A percentile compares a stretch with the other conserved stretches of the same genome.
Evolutionary conservation across 2,113 vertebrate species (phyloP).

Genomic region (Colaptes auratus): DNA sequence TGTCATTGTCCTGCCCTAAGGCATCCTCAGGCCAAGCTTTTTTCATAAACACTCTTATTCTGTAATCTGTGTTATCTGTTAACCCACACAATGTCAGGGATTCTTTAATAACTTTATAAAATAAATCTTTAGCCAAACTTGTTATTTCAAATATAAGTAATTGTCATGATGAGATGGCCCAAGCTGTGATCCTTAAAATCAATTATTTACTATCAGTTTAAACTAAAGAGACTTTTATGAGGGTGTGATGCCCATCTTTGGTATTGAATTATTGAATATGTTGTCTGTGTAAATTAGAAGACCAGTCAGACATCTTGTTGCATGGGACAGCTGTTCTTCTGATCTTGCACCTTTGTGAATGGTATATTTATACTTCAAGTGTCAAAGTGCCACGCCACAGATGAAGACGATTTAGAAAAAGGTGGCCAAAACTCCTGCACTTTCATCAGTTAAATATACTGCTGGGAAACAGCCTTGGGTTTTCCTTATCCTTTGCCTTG

Average conservation of each 20-base stretch:
- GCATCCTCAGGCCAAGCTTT: background rate
- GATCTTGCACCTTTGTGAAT: background rate
- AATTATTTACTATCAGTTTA: background rate
- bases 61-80: background rate
- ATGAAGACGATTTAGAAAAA: background rate
- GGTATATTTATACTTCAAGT: background rate
- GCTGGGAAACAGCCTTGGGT: background rate
- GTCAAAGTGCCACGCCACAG: background rate
- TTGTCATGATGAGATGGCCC: background rate
- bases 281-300: background rate
- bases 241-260: background rate
- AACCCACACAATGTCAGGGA: background rate
- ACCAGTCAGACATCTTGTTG: background rate
- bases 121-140: background rate
- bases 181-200: background rate
- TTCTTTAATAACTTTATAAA: background rate
- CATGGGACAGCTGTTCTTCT: background rate
- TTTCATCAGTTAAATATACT: background rate
- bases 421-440: background rate
- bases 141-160: background rate
- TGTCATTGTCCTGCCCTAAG: constrained; percentile 28
- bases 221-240: background rate
- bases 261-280: background rate
- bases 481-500: background rate
- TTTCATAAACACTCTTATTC: background rate